phyloP scores from a whole-genome alignment of 2,797 vertebrate species.

The Picus viridis region DNA sequence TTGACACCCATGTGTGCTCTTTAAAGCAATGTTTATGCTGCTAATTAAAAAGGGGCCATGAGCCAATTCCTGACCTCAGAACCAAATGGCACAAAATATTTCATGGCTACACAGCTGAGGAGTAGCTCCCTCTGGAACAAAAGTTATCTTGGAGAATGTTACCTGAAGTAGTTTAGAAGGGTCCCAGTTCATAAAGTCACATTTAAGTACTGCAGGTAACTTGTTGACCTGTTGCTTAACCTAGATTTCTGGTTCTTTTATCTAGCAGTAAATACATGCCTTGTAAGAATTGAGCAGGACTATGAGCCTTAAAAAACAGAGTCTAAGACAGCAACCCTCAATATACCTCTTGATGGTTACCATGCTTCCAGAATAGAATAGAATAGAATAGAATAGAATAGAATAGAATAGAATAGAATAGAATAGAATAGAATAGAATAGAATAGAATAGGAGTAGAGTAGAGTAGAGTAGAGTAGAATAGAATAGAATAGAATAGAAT shows the following conservation, averaged over 20 bases:
- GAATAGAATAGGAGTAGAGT: no score
- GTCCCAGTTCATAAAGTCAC: background rate
- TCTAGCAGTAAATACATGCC: background rate
- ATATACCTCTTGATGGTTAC: accelerated
- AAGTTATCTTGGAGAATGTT: background rate
- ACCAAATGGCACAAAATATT: background rate
- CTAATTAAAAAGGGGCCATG: background rate
- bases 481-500: no score
- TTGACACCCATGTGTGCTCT: constrained; percentile 31
- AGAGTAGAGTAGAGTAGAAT: no score
- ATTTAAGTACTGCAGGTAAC: background rate
- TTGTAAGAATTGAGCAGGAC: background rate
- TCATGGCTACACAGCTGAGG: background rate
- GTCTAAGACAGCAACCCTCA: background rate
- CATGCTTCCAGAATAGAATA: background rate
- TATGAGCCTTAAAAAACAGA: background rate
- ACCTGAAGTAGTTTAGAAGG: background rate
- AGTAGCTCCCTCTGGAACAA: background rate
- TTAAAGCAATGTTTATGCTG: constrained; percentile 17
- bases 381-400: no score
- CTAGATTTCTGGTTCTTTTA: background rate
- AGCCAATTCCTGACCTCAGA: constrained; percentile 10
- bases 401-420: no score
- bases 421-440: no score
- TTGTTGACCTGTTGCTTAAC: background rate